These are phyloP conservation scores for Lepeophtheirus salmonis DNA, from an alignment of 1,140 invertebrate genomes.

Conservation along the genomic window DNA sequence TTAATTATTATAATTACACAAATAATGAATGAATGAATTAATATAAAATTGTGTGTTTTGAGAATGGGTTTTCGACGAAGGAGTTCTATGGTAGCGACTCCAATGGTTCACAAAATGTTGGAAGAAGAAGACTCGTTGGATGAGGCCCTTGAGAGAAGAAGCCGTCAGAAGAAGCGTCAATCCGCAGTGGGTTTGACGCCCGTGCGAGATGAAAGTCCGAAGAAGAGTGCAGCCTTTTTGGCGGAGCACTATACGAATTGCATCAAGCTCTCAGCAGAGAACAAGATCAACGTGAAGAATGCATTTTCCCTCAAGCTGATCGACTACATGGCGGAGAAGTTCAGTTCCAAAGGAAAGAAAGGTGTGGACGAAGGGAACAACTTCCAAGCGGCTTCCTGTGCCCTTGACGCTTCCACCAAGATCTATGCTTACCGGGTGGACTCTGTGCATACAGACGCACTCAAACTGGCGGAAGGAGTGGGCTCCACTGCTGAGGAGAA, in stretches of 20 bases:
- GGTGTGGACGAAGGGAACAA: conserved; percentile 36
- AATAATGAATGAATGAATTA: too few species aligned
- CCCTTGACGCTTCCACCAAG: conserved; percentile 58
- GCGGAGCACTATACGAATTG: conserved; percentile 44
- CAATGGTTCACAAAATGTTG: too few species aligned
- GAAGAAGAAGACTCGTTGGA: neutral
- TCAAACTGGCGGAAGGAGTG: conserved; percentile 50
- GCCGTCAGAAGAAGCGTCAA: neutral
- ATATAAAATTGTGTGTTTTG: too few species aligned
- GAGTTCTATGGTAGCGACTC: too few species aligned
- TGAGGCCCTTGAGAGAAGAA: neutral
- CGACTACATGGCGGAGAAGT: conserved; percentile 52
- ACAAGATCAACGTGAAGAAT: conserved; percentile 65
- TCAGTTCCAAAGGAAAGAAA: conserved; percentile 31
- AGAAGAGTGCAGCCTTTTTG: conserved; percentile 26
- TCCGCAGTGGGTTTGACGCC: neutral
- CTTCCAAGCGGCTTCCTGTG: conserved; percentile 48
- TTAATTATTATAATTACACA: too few species aligned
- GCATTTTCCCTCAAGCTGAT: conserved; percentile 62
- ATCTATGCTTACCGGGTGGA: conserved; percentile 64
- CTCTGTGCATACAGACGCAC: conserved; percentile 48
- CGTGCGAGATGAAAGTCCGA: neutral
- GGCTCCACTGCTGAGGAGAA: conserved; percentile 34
- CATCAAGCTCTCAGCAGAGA: conserved; percentile 44
- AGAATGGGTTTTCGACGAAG: neutral